phyloP scores from a whole-genome alignment of 2,888 invertebrate species.

The Drosophila cyrtoloma region DNA sequence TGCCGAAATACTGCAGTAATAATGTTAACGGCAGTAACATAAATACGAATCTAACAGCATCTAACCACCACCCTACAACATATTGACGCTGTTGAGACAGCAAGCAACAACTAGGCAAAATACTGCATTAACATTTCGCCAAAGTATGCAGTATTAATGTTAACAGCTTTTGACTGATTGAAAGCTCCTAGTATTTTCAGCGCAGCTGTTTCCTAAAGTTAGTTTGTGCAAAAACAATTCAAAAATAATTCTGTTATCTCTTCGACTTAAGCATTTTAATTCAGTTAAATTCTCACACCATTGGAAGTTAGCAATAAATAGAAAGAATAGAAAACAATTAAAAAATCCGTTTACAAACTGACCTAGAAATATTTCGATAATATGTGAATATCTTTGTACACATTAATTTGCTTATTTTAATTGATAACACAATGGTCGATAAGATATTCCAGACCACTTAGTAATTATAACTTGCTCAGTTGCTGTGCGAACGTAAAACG shows the following conservation, averaged over 20 bases:
- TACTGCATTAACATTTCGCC: not conserved
- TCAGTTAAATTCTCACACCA: not conserved
- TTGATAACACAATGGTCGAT: slow-evolving; percentile 39
- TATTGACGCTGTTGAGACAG: not conserved
- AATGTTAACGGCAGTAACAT: not conserved
- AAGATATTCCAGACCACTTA: slow-evolving; percentile 24
- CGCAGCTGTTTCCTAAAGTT: slow-evolving; percentile 6
- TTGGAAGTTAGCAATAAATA: not conserved
- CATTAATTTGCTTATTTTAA: not conserved
- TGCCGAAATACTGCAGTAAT: not conserved
- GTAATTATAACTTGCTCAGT: slow-evolving; percentile 20
- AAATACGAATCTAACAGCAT: not conserved
- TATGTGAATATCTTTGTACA: not conserved
- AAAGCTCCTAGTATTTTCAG: not conserved
- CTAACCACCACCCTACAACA: not conserved
- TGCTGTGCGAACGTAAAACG: slow-evolving; percentile 12
- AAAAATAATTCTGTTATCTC: not conserved
- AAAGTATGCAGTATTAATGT: not conserved
- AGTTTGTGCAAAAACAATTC: not conserved
- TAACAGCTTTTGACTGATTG: not conserved
- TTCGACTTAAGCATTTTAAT: not conserved
- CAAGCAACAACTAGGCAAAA: not conserved
- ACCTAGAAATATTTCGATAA: not conserved
- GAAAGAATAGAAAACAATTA: not conserved
- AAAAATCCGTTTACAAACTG: not conserved